Evolutionary conservation across 2,888 invertebrate species (phyloP).

Genomic region (Chorisops tibialis): DNA sequence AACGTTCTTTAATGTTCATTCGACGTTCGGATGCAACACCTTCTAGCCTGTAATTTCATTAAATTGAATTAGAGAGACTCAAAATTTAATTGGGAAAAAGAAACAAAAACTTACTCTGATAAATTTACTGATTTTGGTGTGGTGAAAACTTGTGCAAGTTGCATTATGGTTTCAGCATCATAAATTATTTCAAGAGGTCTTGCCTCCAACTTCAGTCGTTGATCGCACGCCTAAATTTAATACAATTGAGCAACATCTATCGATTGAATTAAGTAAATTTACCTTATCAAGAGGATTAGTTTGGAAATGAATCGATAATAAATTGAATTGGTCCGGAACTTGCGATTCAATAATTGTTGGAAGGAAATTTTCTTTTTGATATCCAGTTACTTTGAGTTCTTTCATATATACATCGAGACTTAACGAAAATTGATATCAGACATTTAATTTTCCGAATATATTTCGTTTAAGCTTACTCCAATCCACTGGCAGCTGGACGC

Average conservation of each 20-base stretch:
- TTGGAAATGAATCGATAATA: conserved; percentile 83
- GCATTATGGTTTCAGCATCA: conserved; percentile 86
- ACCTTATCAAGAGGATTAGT: conserved; percentile 82
- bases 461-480: too few relatives aligned
- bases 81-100: conserved; percentile 6
- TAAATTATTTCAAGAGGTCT: conserved; percentile 85
- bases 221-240: conserved; percentile 64
- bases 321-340: conserved; percentile 48
- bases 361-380: conserved; percentile 58
- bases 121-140: conserved; percentile 71
- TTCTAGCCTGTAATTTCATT: conserved; percentile 71
- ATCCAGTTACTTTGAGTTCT: conserved; percentile 66
- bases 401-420: conserved; percentile 69
- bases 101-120: conserved; percentile 66
- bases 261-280: not conserved
- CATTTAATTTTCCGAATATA: too few relatives aligned
- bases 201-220: conserved; percentile 72
- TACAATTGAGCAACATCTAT: not conserved
- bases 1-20: conserved; percentile 85
- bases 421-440: conserved; percentile 34
- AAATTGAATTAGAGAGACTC: conserved; percentile 33
- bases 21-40: conserved; percentile 80
- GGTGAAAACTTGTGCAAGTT: conserved; percentile 81
- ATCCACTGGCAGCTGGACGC: conserved; percentile 72
- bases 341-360: conserved; percentile 60